Percentiles rank a stretch among this genome's conserved stretches.
phyloP scores from a whole-genome alignment of 2,113 vertebrate genomes.

The Apodemus sylvaticus region DNA sequence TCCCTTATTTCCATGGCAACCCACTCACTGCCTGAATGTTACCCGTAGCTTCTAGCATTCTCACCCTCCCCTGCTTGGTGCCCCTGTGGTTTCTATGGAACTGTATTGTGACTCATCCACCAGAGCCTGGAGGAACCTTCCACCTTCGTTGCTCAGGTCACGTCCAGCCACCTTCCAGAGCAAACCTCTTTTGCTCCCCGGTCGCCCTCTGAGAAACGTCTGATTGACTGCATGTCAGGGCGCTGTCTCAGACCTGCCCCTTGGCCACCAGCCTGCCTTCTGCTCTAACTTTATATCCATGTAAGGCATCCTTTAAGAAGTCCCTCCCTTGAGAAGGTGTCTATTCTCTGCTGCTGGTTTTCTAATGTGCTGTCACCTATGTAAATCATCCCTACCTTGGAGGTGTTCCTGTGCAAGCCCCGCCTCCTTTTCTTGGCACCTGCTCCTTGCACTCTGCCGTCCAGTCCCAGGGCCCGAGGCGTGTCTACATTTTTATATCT shows the following conservation, averaged over 20 bases:
- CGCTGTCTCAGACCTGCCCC: background rate
- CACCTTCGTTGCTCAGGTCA: rapidly evolving
- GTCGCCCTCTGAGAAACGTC: background rate
- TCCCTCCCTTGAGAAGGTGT: background rate
- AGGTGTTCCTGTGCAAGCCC: rapidly evolving
- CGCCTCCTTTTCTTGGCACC: too few species aligned
- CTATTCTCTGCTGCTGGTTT: rapidly evolving
- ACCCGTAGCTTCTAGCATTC: rapidly evolving
- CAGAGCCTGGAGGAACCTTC: background rate
- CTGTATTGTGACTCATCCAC: background rate
- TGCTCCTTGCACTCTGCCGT: background rate
- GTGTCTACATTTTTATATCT: background rate
- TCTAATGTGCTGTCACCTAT: rapidly evolving
- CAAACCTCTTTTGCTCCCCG: rapidly evolving
- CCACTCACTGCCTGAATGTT: background rate
- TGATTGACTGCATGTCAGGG: rapidly evolving
- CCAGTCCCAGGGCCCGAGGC: background rate
- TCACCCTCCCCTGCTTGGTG: rapidly evolving
- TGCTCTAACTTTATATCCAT: rapidly evolving
- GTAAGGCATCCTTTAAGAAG: background rate
- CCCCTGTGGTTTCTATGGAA: background rate
- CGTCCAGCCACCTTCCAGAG: background rate
- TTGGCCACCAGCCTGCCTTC: too few species aligned
- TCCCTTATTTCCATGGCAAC: background rate
- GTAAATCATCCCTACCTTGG: rapidly evolving